These are phyloP conservation scores for Adrianichthys oophorus DNA, from an alignment of 2,797 vertebrate genomes.

Conservation along the genomic window DNA sequence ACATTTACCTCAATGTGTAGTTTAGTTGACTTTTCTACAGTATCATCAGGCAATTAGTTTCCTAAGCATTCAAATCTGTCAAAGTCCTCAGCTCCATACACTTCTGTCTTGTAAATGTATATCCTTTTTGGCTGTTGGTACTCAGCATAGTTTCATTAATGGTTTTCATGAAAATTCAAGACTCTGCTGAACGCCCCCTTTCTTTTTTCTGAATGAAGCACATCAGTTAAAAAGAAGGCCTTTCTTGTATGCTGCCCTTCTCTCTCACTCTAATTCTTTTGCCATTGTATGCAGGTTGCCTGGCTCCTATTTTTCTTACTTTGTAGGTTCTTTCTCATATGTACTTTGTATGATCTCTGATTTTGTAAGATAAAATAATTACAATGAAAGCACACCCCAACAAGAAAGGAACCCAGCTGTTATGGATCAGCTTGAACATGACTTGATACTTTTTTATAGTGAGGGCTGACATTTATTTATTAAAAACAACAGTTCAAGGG, in stretches of 20 bases:
- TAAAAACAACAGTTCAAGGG: slow-evolving; percentile 7
- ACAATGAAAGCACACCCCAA: slow-evolving; percentile 77
- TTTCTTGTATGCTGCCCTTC: slow-evolving; percentile 39
- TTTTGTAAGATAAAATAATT: slow-evolving; percentile 73
- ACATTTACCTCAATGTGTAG: slow-evolving; percentile 37
- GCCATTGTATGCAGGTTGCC: slow-evolving; percentile 60
- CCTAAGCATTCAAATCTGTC: slow-evolving; percentile 26
- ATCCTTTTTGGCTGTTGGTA: slow-evolving; percentile 21
- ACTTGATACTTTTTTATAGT: slow-evolving; percentile 63
- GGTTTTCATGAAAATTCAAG: slow-evolving; percentile 47
- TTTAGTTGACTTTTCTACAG: slow-evolving; percentile 39
- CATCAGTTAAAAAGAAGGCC: slow-evolving; percentile 49
- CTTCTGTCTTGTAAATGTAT: slow-evolving; percentile 42
- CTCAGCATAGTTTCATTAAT: slow-evolving; percentile 28
- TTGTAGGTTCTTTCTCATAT: slow-evolving; percentile 36
- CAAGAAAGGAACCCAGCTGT: slow-evolving; percentile 79
- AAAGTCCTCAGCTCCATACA: slow-evolving; percentile 44
- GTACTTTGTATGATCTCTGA: slow-evolving; percentile 52
- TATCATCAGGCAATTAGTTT: slow-evolving; percentile 35
- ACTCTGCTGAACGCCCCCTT: slow-evolving; percentile 57
- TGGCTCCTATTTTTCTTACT: slow-evolving; percentile 55
- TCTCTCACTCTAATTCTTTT: slow-evolving; percentile 53
- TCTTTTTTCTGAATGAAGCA: slow-evolving; percentile 81
- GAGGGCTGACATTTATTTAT: slow-evolving; percentile 12
- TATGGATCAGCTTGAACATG: slow-evolving; percentile 56